phyloP scores from a whole-genome alignment of 2,888 invertebrate genomes.

The Ophioninae sp. region DNA sequence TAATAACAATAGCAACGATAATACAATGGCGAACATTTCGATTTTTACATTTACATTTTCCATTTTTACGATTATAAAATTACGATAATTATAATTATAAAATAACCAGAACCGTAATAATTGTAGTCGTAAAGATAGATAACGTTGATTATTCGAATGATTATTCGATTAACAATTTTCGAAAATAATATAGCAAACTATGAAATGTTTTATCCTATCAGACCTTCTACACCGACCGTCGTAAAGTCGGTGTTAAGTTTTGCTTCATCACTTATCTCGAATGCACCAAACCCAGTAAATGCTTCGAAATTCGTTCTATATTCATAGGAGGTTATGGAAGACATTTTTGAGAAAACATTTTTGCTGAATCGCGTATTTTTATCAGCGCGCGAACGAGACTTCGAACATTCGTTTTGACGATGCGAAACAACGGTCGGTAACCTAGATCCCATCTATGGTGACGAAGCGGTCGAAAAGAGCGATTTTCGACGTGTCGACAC shows the following conservation, averaged over 20 bases:
- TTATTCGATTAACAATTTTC: background rate
- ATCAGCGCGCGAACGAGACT: conserved; percentile 25
- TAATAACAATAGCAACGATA: background rate
- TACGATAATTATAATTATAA: too few species aligned
- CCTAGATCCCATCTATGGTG: conserved; percentile 4
- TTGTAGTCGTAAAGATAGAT: too few species aligned
- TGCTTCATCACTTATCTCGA: background rate
- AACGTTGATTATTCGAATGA: too few species aligned
- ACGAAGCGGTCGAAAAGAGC: background rate
- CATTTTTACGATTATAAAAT: too few species aligned
- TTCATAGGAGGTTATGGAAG: background rate
- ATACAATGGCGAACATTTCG: background rate
- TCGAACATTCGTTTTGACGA: background rate
- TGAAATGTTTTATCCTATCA: background rate
- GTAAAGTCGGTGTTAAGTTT: background rate
- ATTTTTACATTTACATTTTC: too few species aligned
- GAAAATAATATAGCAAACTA: background rate
- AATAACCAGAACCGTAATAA: too few species aligned
- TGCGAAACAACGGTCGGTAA: conserved; percentile 44
- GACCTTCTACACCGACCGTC: background rate
- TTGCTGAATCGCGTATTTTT: background rate
- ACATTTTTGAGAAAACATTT: background rate
- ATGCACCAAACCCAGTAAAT: background rate
- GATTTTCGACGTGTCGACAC: conserved; percentile 5
- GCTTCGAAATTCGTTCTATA: background rate